Base-by-base conservation (phyloP, 2,113 vertebrate genomes). In the Oncorhynchus gorbuscha region DNA sequence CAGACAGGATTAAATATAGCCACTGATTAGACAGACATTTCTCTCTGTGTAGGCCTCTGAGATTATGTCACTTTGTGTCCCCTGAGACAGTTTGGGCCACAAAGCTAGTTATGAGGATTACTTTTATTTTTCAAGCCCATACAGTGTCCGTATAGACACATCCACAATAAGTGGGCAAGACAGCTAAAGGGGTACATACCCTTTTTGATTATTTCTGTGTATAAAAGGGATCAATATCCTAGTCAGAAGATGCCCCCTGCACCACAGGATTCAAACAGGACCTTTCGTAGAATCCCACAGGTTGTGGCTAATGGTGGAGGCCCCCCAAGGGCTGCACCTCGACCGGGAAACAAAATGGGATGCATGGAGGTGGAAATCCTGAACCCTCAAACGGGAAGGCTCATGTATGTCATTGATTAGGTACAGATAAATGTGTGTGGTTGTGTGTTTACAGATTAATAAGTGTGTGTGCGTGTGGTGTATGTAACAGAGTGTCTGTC, bases 321-420 rank as follows among this genome's bases (percentile, higher is more conserved):
- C 49, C 87, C 86, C 39, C 3, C 45, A 91, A 13, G 93, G 71
- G 24, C 48, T 64, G 1, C 82, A 87, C 9, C 68, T 61, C 1
- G 69, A 85, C 71, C 93, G 87, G 74, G 90, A 72, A 87, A 91
- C 74, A 94, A 94, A 80, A 39, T 86, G 35, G 79, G 77, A 3
- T 93, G 94, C 78, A 89, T 94, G 74, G 94, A 94, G 81, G 92
- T 95, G 75, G 94, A 95, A 89, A 92, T 95, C 76, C 86, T 95
- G 65, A 94, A 95, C 75, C 83, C 90, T 69, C 90, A 91, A 20
- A 95, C 91, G 71, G 94, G 92, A 87, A 94, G 87, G 86, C 92
- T 93, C 84, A 93, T 94, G 83, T 92, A 92, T 76, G 86, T 95
- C 72, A 87, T 95, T 85, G 93, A 95, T 79, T 95, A 95, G 93